A percentile compares a stretch with the other conserved stretches of the same genome.
phyloP scores from a whole-genome alignment of 30 jellyfish, hydroid and myxozoan species.

The Cassiopea andromeda region DNA sequence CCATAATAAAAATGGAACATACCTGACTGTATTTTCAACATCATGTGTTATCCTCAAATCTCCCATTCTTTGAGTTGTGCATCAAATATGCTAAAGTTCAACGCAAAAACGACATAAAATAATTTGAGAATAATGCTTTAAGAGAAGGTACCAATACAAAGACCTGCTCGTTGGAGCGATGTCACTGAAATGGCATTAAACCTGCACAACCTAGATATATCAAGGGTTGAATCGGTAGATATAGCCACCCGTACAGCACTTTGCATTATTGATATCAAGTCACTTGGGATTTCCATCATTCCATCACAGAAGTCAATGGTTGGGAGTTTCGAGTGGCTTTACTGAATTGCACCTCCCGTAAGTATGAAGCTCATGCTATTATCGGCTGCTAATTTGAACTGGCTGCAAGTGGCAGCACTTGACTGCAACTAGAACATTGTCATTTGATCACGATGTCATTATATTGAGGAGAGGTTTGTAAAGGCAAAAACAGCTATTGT shows the following conservation, averaged over 20 bases:
- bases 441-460: too few relatives aligned
- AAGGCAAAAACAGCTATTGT: too few relatives aligned
- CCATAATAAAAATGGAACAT: neutral
- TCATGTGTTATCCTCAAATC: neutral
- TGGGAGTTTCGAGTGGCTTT: neutral
- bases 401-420: too few relatives aligned
- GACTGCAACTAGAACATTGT: too few relatives aligned
- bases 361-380: neutral
- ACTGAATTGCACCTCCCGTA: neutral
- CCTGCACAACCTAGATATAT: neutral
- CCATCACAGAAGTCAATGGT: neutral
- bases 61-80: neutral
- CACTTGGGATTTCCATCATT: neutral
- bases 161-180: neutral
- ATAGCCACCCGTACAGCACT: conserved; percentile 15
- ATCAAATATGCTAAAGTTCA: neutral
- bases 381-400: too few relatives aligned
- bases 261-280: conserved; percentile 15
- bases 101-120: neutral
- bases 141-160: neutral
- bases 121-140: neutral
- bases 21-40: neutral
- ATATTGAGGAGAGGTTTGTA: too few relatives aligned
- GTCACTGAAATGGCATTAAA: neutral
- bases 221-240: neutral